Base-by-base conservation (phyloP, 2,888 invertebrate species). In the Tetragnatha montana region DNA sequence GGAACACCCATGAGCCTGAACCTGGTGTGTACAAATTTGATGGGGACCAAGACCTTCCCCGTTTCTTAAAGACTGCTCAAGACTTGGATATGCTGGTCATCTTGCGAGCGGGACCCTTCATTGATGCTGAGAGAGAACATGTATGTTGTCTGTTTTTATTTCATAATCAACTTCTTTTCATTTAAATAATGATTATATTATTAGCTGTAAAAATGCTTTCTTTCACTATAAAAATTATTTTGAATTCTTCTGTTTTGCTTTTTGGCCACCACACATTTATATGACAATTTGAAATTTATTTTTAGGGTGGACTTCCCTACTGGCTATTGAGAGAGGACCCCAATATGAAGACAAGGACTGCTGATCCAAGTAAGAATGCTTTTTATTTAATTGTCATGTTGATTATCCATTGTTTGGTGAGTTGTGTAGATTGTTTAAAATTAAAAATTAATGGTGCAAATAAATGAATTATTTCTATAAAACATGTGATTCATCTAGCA, bases 91-190 rank as follows among this genome's bases (percentile, higher is more conserved):
- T 98, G 70, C 94, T 96, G 22, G 97, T 97, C 0, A 95, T 98
- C 80, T 94, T 98, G 0, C 94, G 98, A 35, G 96, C 97, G 0
- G 98, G 98, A 0, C 98, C 98, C 0, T 98, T 97, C 92, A 98
- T 98, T 92, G 97, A 97, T 93, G 97, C 96, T 17, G 98, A 98
- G 94, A 96, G 97, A 94, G 98, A 35, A 98, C 92, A 95, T 95
- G 93, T 95, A 92, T 93, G 80, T 8, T 35, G n/a, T 22, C n/a
- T n/a, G n/a, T 21, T 0, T 14, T 10, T 14, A 0, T 6, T 8
- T 12, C 0, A 19, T n/a, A 35, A 35, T 35, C 2, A 35, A 1
- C 2, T 35, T 35, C 35, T 35, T 35, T 35, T 0, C 0, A 47
- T 17, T 74, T 12, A 10, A 10, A 22, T 21, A 21, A 19, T 22